These are phyloP conservation scores for Laticauda laticaudata DNA, from an alignment of 2,113 vertebrate species.

Conservation along the genomic window DNA sequence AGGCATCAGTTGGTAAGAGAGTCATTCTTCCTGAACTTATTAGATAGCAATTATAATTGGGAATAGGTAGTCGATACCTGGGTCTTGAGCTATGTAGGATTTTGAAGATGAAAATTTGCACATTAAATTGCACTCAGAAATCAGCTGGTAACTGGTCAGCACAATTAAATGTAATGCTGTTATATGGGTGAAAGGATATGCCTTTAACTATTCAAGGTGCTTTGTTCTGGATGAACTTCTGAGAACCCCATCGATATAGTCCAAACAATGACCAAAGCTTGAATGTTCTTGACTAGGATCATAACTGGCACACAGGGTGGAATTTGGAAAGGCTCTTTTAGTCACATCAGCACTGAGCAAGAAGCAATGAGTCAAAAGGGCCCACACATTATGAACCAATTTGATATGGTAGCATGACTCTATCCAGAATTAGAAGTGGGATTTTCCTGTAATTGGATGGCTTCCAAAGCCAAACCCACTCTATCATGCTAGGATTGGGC, in stretches of 20 bases:
- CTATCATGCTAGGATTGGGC: background rate
- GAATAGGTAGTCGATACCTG: background rate
- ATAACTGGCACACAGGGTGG: background rate
- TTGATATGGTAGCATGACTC: background rate
- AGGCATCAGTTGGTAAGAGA: background rate
- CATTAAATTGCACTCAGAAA: background rate
- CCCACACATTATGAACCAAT: background rate
- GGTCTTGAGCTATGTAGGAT: background rate
- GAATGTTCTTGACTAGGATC: background rate
- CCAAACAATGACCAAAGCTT: background rate
- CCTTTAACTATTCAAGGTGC: background rate
- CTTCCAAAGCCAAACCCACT: background rate
- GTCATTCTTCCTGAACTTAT: background rate
- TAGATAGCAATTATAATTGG: background rate
- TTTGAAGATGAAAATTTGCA: background rate
- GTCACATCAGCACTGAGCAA: background rate
- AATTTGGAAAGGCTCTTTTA: background rate
- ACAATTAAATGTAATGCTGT: background rate
- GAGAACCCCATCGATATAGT: background rate
- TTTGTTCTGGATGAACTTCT: background rate
- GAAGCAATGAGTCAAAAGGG: background rate
- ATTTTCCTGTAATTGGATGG: background rate
- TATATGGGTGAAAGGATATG: background rate
- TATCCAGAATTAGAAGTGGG: background rate
- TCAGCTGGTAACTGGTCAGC: background rate